These are phyloP conservation scores for Philereme transversata DNA, from an alignment of 2,888 invertebrate genomes.

Conservation along the genomic window DNA sequence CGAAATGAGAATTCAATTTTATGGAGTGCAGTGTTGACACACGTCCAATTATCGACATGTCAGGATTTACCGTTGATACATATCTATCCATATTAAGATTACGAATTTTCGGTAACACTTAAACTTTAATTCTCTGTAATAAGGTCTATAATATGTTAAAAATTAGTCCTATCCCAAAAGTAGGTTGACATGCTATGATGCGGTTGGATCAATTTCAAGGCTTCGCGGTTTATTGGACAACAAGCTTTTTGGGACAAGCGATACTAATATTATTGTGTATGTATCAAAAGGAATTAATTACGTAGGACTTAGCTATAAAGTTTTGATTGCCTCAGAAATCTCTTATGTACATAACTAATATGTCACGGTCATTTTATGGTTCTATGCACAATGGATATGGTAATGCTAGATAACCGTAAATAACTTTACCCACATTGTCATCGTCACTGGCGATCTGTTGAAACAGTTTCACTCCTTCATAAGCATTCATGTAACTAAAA, in stretches of 20 bases:
- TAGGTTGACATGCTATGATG: constrained; percentile 69
- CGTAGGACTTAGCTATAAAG: not conserved
- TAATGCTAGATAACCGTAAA: not conserved
- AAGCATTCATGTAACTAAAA: no score
- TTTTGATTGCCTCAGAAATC: not conserved
- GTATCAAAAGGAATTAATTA: not conserved
- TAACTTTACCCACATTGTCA: constrained; percentile 9
- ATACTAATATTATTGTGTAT: not conserved
- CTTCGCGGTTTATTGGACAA: constrained; percentile 60
- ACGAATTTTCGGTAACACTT: constrained; percentile 23
- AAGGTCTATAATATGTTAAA: constrained; percentile 19
- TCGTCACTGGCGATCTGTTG: constrained; percentile 16
- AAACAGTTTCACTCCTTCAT: not conserved
- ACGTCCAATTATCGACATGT: constrained; percentile 50
- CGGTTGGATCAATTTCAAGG: constrained; percentile 79
- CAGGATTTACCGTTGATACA: constrained; percentile 40
- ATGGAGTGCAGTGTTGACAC: constrained; percentile 48
- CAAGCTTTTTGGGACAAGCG: constrained; percentile 53
- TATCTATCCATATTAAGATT: constrained; percentile 19
- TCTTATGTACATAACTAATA: no score
- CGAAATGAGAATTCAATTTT: constrained; percentile 36
- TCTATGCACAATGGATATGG: not conserved
- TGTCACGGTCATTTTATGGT: not conserved
- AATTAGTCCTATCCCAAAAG: constrained; percentile 43
- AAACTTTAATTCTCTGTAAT: constrained; percentile 27